A percentile compares a stretch with the other conserved stretches of the same genome.
Evolutionary conservation across 2,113 vertebrate genomes (phyloP).

Genomic region (Campylomormyrus numenius): DNA sequence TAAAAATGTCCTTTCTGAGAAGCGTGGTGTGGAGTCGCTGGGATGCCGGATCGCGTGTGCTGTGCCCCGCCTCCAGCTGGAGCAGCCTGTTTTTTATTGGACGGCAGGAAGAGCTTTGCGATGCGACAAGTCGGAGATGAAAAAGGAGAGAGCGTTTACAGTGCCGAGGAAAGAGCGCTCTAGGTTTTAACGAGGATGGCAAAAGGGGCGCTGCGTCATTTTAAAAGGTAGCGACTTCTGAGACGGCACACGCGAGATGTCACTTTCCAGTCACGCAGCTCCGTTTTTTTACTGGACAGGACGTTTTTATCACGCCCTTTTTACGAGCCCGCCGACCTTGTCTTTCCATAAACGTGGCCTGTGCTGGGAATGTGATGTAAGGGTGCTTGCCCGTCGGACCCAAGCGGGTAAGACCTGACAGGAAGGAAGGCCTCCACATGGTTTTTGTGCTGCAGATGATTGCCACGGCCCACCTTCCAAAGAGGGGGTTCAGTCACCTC

Average conservation of each 20-base stretch:
- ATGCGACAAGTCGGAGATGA: constrained; percentile 39
- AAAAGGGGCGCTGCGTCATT: constrained; percentile 14
- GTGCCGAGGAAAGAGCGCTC: constrained; percentile 14
- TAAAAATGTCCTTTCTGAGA: constrained; percentile 42
- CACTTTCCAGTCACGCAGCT: constrained; percentile 8
- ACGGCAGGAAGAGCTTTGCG: constrained; percentile 37
- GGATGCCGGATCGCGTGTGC: constrained; percentile 41
- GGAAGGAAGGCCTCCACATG: background rate
- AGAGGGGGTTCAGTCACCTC: background rate
- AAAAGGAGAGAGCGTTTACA: constrained; percentile 27
- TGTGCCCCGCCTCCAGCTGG: constrained; percentile 49
- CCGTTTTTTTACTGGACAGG: background rate
- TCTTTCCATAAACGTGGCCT: background rate
- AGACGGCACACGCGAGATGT: constrained; percentile 9
- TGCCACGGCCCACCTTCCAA: background rate
- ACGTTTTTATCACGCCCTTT: background rate
- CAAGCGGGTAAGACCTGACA: background rate
- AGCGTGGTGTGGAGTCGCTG: constrained; percentile 52
- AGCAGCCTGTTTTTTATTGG: constrained; percentile 39
- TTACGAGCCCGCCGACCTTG: background rate
- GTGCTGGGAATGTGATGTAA: background rate
- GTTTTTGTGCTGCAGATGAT: background rate
- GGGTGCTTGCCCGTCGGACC: background rate
- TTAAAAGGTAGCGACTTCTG: background rate
- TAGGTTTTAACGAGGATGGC: constrained; percentile 19